These are phyloP conservation scores for Otolemur crassicaudatus DNA, from an alignment of 2,797 vertebrate species.

Conservation along the genomic window DNA sequence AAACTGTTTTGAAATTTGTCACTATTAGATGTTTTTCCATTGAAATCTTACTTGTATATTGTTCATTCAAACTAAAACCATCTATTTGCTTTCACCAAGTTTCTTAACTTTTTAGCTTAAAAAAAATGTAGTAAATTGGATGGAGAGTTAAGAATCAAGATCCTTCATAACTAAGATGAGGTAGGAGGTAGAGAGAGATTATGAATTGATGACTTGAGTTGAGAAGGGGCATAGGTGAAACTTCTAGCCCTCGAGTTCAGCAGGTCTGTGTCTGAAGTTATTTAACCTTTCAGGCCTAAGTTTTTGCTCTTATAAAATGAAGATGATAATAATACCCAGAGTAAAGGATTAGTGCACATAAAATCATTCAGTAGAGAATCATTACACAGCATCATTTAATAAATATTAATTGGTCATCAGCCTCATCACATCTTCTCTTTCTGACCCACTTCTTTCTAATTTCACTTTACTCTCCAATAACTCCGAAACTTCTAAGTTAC, in stretches of 20 bases:
- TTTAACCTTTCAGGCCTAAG: background rate
- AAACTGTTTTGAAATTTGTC: background rate
- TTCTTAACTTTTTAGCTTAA: background rate
- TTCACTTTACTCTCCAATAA: background rate
- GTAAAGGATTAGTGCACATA: background rate
- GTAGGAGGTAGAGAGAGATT: background rate
- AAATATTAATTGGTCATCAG: background rate
- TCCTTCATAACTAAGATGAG: background rate
- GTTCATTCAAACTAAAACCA: background rate
- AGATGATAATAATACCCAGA: background rate
- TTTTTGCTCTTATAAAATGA: background rate
- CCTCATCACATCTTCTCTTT: background rate
- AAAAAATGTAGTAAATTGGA: background rate
- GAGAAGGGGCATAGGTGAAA: background rate
- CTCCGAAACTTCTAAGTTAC: background rate
- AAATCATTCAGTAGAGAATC: background rate
- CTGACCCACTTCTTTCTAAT: background rate
- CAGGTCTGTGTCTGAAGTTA: background rate
- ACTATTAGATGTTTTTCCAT: background rate
- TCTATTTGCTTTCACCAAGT: background rate
- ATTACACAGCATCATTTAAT: background rate
- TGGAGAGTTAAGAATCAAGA: background rate
- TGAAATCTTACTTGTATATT: background rate
- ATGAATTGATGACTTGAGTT: background rate
- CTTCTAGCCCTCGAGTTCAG: background rate